Conservation (phyloP, 1,140 invertebrate species). For the Arion vulgaris region DNA sequence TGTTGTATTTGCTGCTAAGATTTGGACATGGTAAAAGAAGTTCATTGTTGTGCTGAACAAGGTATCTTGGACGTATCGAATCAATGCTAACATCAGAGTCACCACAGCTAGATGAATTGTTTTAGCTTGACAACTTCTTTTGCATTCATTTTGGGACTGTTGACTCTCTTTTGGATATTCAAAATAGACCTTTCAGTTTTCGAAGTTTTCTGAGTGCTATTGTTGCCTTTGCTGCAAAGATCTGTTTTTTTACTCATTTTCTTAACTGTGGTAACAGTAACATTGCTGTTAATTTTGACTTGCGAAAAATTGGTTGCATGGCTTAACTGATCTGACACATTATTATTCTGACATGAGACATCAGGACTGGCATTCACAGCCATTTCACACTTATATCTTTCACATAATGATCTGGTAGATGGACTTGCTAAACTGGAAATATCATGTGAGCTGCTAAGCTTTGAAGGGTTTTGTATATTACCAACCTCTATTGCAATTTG, state of each 20-base stretch:
- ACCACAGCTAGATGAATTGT: neutral
- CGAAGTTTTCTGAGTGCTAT: neutral
- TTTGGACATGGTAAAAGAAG: constrained; percentile 26
- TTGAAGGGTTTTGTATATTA: neutral
- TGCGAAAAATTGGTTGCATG: neutral
- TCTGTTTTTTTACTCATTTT: neutral
- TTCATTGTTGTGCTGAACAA: constrained; percentile 27
- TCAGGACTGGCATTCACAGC: neutral
- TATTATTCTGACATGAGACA: neutral
- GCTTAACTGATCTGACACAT: neutral
- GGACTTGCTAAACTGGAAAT: neutral
- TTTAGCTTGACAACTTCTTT: neutral
- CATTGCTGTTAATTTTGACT: neutral
- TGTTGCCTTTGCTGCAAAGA: neutral
- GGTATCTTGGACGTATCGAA: constrained; percentile 21
- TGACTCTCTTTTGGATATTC: neutral
- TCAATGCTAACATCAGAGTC: constrained; percentile 25
- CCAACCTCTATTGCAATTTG: neutral
- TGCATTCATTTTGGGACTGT: neutral
- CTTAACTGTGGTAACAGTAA: neutral
- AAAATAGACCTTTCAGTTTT: neutral
- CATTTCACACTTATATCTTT: neutral
- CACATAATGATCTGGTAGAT: neutral
- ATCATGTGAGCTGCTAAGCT: neutral
- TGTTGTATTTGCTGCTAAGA: constrained; percentile 9